A percentile compares a stretch with the other conserved stretches of the same genome.
These are phyloP conservation scores for Catharus minimus DNA, from an alignment of 2,113 vertebrate species.

Conservation along the genomic window DNA sequence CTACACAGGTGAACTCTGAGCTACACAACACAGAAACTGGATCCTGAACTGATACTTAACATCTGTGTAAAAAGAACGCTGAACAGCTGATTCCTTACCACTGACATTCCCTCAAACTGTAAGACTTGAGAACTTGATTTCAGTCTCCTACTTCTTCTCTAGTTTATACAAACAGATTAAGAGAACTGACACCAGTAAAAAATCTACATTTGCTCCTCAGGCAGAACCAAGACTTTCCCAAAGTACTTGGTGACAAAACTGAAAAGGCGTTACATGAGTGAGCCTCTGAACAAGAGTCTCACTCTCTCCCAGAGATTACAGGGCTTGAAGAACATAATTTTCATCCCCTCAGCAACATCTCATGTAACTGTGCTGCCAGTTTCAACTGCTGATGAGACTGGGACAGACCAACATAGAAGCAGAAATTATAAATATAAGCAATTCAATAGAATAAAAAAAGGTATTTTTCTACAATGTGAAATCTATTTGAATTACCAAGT, in stretches of 20 bases:
- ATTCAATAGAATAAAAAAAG: background rate
- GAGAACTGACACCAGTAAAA: background rate
- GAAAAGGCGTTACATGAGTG: background rate
- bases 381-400: background rate
- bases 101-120: background rate
- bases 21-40: background rate
- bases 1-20: background rate
- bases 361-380: background rate
- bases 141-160: background rate
- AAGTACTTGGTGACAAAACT: fast-evolving
- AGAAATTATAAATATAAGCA: background rate
- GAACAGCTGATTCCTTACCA: background rate
- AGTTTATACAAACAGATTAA: background rate
- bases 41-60: background rate
- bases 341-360: background rate
- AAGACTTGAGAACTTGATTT: background rate
- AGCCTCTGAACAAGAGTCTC: background rate
- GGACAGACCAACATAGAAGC: background rate
- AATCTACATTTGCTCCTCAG: background rate
- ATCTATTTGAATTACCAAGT: conserved; percentile 44
- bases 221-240: background rate
- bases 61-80: background rate
- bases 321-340: fast-evolving
- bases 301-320: background rate
- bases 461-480: background rate